Percentiles rank a stretch among this genome's conserved stretches.
phyloP scores from a whole-genome alignment of 2,113 vertebrate genomes.

The Oncorhynchus tshawytscha region DNA sequence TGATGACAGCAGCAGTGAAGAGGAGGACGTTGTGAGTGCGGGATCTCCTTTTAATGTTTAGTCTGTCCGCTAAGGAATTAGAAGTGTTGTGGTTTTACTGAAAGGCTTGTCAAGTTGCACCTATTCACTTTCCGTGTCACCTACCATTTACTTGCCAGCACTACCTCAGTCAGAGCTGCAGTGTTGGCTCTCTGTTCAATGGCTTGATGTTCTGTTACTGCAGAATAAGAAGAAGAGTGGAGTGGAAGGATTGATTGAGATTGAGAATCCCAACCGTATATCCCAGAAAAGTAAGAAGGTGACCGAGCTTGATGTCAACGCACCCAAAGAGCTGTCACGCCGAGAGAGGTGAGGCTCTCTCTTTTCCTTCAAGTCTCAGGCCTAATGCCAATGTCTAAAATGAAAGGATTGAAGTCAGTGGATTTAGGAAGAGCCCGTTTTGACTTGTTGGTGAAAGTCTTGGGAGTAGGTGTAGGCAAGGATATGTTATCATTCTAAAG shows the following conservation, averaged over 20 bases:
- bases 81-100: background rate
- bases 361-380: background rate
- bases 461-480: too few relatives aligned
- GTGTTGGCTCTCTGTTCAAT: background rate
- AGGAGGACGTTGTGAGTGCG: slow-evolving; percentile 66
- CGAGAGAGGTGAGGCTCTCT: slow-evolving; percentile 69
- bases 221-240: slow-evolving; percentile 72
- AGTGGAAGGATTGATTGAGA: slow-evolving; percentile 79
- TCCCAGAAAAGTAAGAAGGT: slow-evolving; percentile 79
- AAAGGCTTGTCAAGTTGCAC: background rate
- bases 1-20: slow-evolving; percentile 77
- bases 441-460: too few relatives aligned
- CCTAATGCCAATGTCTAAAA: too few relatives aligned
- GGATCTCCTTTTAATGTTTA: background rate
- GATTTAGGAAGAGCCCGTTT: too few relatives aligned
- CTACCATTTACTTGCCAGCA: background rate
- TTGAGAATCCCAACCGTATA: slow-evolving; percentile 79
- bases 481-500: too few relatives aligned
- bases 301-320: slow-evolving; percentile 64
- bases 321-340: slow-evolving; percentile 74
- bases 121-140: background rate
- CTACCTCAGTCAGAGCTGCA: background rate
- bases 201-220: background rate
- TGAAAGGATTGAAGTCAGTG: too few relatives aligned
- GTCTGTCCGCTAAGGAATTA: background rate